These are phyloP conservation scores for Stratiolaelaps scimitus DNA, from an alignment of 1,140 invertebrate species.

Conservation along the genomic window DNA sequence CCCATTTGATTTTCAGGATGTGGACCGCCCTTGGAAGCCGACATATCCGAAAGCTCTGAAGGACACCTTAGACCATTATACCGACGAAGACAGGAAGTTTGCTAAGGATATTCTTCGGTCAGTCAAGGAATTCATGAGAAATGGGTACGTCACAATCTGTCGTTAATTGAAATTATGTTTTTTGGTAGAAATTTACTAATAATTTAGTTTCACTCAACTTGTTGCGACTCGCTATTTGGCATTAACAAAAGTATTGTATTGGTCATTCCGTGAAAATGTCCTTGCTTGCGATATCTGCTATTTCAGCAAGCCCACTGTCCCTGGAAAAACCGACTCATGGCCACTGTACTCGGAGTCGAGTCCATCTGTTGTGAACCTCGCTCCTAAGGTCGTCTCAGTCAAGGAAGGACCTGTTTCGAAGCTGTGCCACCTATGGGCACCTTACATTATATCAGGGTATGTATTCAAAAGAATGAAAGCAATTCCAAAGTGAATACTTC, in stretches of 20 bases:
- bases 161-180: not conserved
- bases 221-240: not conserved
- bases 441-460: not conserved
- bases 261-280: not conserved
- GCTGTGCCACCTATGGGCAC: slow-evolving; percentile 15
- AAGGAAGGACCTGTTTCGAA: not conserved
- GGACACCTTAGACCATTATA: slow-evolving; percentile 1
- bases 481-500: no score
- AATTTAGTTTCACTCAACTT: not conserved
- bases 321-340: not conserved
- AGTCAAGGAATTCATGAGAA: slow-evolving; percentile 13
- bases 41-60: not conserved
- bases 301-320: slow-evolving; percentile 9
- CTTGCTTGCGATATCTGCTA: not conserved
- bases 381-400: not conserved
- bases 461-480: no score
- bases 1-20: not conserved
- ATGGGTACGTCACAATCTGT: not conserved
- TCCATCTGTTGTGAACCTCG: not conserved
- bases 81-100: slow-evolving; percentile 2
- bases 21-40: not conserved
- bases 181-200: not conserved
- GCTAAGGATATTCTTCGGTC: not conserved
- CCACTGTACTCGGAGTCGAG: slow-evolving; percentile 8
- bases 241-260: not conserved